A percentile compares a stretch with the other conserved stretches of the same genome.
These are phyloP conservation scores for Bombus superbus DNA, from an alignment of 1,140 invertebrate genomes.

Conservation along the genomic window DNA sequence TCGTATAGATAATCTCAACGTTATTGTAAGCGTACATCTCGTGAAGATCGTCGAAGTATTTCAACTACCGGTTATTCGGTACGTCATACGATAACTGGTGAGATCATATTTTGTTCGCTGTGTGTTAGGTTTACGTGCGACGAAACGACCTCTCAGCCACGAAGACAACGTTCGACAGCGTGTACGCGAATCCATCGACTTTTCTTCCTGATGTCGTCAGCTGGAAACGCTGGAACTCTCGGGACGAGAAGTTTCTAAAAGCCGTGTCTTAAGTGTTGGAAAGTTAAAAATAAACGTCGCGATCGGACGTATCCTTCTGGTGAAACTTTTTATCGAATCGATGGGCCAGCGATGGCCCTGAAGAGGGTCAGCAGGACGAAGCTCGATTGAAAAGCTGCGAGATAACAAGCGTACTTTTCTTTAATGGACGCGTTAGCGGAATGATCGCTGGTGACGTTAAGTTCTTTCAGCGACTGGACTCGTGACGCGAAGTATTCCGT, in stretches of 20 bases:
- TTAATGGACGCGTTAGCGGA: background rate
- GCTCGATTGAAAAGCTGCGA: slow-evolving; percentile 15
- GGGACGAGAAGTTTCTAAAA: slow-evolving; percentile 6
- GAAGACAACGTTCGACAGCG: background rate
- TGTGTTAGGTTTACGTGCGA: background rate
- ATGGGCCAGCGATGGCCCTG: background rate
- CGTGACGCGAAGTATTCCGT: too few relatives aligned
- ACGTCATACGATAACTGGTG: too few relatives aligned
- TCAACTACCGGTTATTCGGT: too few relatives aligned
- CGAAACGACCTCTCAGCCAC: background rate
- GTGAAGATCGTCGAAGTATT: too few relatives aligned
- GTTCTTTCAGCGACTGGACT: too few relatives aligned
- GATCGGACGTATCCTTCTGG: background rate
- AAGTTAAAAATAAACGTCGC: slow-evolving; percentile 31
- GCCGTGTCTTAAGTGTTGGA: slow-evolving; percentile 29
- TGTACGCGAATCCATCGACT: background rate
- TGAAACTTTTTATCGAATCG: slow-evolving; percentile 20
- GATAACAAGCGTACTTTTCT: slow-evolving; percentile 3
- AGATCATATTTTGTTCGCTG: too few relatives aligned
- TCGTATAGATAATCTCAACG: too few relatives aligned
- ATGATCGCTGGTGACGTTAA: background rate
- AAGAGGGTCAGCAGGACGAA: background rate
- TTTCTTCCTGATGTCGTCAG: background rate
- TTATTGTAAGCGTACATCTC: too few relatives aligned
- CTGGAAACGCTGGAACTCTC: background rate